These are phyloP conservation scores for Sarcophaga rosellei DNA, from an alignment of 2,888 invertebrate genomes.

Conservation along the genomic window DNA sequence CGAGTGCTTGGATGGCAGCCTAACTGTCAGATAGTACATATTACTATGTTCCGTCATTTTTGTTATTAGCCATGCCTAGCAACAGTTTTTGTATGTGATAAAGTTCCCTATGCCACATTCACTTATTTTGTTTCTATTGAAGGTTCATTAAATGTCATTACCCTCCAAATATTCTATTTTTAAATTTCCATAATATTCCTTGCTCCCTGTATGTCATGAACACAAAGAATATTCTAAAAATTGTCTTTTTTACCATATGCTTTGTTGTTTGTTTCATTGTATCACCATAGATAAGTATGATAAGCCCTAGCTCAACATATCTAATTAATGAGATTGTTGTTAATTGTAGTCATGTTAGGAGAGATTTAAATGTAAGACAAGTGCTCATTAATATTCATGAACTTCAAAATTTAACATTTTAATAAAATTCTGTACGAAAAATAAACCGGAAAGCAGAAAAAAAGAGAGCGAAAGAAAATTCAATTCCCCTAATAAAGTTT, in stretches of 20 bases:
- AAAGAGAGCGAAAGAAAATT: not conserved
- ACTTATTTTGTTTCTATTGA: no score
- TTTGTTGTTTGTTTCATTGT: not conserved
- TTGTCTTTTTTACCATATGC: not conserved
- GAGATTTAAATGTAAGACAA: not conserved
- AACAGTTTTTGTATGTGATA: no score
- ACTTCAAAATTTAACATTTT: not conserved
- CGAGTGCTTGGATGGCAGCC: no score
- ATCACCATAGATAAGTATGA: not conserved
- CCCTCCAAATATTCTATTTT: no score
- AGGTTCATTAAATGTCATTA: no score
- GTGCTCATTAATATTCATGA: conserved; percentile 3
- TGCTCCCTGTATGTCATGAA: not conserved
- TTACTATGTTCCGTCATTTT: no score
- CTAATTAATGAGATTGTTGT: not conserved
- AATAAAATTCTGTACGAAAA: not conserved
- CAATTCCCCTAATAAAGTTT: not conserved
- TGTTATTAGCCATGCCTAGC: no score
- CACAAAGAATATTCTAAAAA: no score
- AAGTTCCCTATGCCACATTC: no score
- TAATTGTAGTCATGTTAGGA: conserved; percentile 2
- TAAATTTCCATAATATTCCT: no score
- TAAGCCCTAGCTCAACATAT: not conserved
- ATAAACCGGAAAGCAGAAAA: not conserved
- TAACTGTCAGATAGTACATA: no score